These are phyloP conservation scores for Halcyon senegalensis DNA, from an alignment of 2,113 vertebrate genomes.

Conservation along the genomic window DNA sequence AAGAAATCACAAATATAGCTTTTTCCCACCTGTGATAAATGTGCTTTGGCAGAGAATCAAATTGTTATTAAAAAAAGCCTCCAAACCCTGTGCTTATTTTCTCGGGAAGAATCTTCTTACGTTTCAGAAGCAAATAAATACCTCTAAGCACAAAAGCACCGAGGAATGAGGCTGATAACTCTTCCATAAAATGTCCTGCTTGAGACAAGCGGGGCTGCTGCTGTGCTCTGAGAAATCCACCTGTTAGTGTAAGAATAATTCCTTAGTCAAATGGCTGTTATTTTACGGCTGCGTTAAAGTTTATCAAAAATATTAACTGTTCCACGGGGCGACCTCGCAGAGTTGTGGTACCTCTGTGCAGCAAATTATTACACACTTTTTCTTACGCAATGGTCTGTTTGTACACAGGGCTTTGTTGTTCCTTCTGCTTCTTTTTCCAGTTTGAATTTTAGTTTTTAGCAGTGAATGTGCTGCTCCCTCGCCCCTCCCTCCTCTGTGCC, in stretches of 20 bases:
- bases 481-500: neutral
- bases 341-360: neutral
- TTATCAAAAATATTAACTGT: neutral
- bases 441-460: neutral
- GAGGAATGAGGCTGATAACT: neutral
- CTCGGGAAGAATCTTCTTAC: neutral
- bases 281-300: fast-evolving
- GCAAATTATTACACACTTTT: too few relatives aligned
- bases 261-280: neutral
- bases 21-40: neutral
- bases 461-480: neutral
- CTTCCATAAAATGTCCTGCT: neutral
- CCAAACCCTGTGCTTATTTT: neutral
- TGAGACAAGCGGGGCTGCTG: neutral
- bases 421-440: neutral
- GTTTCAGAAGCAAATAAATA: neutral
- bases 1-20: neutral
- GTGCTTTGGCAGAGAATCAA: neutral
- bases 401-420: fast-evolving
- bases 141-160: neutral
- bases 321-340: fast-evolving
- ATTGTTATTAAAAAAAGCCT: neutral
- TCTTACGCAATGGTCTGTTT: neutral
- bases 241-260: neutral
- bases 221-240: neutral